Conservation (phyloP, 1,140 invertebrate genomes). For the Meloidogyne exigua region DNA sequence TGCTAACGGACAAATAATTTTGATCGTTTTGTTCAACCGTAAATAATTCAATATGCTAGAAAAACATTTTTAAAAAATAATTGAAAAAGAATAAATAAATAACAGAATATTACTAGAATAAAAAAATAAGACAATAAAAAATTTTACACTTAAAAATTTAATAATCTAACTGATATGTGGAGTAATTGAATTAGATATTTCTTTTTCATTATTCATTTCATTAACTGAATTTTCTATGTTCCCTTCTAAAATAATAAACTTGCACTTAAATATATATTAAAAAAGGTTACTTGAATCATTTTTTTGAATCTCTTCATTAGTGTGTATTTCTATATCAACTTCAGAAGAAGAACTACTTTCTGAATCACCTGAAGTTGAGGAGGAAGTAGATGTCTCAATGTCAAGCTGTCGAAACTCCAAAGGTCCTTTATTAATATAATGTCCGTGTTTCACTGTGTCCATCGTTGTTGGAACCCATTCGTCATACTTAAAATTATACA, state of each 20-base stretch:
- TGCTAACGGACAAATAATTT: not conserved
- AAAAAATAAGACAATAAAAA: not conserved
- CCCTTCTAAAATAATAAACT: not conserved
- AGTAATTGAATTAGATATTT: not conserved
- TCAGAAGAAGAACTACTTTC: slow-evolving; percentile 3
- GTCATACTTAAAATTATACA: slow-evolving; percentile 51
- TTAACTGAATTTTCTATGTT: not conserved
- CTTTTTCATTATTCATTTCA: not conserved
- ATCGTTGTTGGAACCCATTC: slow-evolving; percentile 50
- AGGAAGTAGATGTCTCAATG: slow-evolving; percentile 2
- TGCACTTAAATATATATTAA: not conserved
- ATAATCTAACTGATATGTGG: not conserved
- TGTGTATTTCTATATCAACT: slow-evolving; percentile 3
- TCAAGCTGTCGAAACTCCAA: slow-evolving; percentile 37
- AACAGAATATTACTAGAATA: not conserved
- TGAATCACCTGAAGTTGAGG: not conserved
- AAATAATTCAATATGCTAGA: not conserved
- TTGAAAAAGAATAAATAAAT: not conserved
- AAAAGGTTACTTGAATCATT: not conserved
- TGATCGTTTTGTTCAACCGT: not conserved
- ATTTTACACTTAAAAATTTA: not conserved
- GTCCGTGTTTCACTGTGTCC: slow-evolving; percentile 42
- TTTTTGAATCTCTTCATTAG: not conserved
- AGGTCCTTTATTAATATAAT: slow-evolving; percentile 49
- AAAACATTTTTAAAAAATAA: not conserved